Base-by-base conservation (phyloP, 2,888 invertebrate species). In the Protonemura montana region DNA sequence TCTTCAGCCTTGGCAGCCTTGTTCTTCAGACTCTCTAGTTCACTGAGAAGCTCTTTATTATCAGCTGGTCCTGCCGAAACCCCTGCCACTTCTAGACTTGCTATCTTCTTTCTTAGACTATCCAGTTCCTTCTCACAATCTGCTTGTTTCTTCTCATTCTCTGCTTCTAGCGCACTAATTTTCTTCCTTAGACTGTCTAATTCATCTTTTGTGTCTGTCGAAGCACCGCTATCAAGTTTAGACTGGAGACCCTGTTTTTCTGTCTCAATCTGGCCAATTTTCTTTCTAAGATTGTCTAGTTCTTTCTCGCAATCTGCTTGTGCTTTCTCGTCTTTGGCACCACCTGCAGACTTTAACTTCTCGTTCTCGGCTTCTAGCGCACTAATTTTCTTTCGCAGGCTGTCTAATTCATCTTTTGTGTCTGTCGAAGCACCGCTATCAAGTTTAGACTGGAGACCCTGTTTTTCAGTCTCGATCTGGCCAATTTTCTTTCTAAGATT, bases 31-130 rank as follows among this genome's bases (percentile, higher is more conserved):
- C 27, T 80, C 25, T 80, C 28, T 13, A 80, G n/a, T 28, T 80
- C 80, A 80, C 28, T 28, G 16, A 28, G 80, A 80, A 80, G 80
- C 25, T 81, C 81, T 21, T 81, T 29, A n/a, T 29, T 81, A 30
- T 21, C 29, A 30, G 5, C n/a, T 21, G 29, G 30, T 81, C 27
- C 29, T 21, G 10, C 81, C 29, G 27, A 29, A 81, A 21, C n/a
- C 27, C 81, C 30, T 59, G 59, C 59, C 2, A 21, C 59, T 59
- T 59, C 59, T 2, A 59, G 59, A 13, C 16, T 21, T 1, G 59
- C 13, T 16, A 59, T 21, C 21, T 59, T 59, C 59, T 21, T 59
- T 21, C 59, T 10, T 7, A 59, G 21, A 59, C 16, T 21, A 59
- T 59, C 59, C 16, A 59, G 59, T 59, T 59, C 59, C 13, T 59